These are phyloP conservation scores for Tolypeutes matacus DNA, from an alignment of 2,797 vertebrate genomes.

Conservation along the genomic window DNA sequence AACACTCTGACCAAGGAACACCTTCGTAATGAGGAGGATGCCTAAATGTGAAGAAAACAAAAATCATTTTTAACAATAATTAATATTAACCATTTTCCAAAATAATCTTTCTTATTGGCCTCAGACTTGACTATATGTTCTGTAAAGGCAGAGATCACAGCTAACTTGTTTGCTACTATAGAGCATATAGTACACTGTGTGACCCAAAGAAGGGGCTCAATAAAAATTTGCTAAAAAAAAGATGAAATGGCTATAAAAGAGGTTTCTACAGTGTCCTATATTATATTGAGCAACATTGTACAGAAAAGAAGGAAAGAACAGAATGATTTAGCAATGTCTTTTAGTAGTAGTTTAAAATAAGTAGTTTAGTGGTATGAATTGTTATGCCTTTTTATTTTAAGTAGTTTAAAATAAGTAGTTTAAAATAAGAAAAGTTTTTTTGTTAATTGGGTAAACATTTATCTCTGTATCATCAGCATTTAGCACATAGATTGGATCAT, in stretches of 20 bases:
- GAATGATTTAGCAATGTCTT: conserved; percentile 15
- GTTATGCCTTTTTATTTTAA: no score
- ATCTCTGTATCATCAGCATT: background rate
- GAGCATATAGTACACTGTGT: background rate
- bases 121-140: background rate
- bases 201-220: conserved; percentile 6
- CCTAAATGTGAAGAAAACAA: conserved; percentile 84
- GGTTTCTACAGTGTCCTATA: background rate
- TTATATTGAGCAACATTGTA: conserved; percentile 20
- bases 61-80: conserved; percentile 7
- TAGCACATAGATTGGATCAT: background rate
- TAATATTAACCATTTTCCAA: conserved; percentile 28
- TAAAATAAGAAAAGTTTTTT: conserved; percentile 31
- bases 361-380: background rate
- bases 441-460: conserved; percentile 42
- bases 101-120: background rate
- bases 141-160: background rate
- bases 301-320: conserved; percentile 20
- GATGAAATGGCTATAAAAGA: background rate
- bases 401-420: background rate
- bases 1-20: conserved; percentile 90
- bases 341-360: conserved; percentile 35
- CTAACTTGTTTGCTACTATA: background rate
- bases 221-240: conserved; percentile 56
- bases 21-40: conserved; percentile 91